These are phyloP conservation scores for Crossoptilon crossoptilon DNA, from an alignment of 2,797 vertebrate species.

Conservation along the genomic window DNA sequence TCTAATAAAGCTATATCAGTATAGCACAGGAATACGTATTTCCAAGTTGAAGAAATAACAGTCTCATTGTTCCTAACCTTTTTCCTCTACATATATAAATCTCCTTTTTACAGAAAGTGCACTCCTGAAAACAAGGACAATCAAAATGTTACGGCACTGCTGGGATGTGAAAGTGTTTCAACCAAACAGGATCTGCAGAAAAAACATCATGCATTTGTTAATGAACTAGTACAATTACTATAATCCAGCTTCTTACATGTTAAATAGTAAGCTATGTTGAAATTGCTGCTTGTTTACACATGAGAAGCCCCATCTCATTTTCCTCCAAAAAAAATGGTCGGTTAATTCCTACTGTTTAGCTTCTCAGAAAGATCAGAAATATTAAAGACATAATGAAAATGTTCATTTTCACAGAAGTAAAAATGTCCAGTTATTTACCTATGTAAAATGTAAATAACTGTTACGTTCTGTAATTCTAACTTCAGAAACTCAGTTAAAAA, in stretches of 20 bases:
- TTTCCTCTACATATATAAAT: not conserved
- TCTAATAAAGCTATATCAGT: not conserved
- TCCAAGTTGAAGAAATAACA: not conserved
- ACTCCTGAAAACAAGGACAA: constrained; percentile 11
- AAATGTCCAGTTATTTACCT: constrained; percentile 10
- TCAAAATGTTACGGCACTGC: not conserved
- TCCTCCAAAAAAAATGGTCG: not conserved
- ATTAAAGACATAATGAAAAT: not conserved
- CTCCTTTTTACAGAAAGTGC: constrained; percentile 11
- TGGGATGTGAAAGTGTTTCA: not conserved
- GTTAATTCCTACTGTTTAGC: not conserved
- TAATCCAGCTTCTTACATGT: not conserved
- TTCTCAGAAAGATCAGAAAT: not conserved
- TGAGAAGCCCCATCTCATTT: not conserved
- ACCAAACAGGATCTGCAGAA: constrained; percentile 3
- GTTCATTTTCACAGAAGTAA: not conserved
- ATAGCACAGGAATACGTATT: not conserved
- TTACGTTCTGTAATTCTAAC: not conserved
- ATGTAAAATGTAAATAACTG: constrained; percentile 2
- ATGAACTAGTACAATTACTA: not conserved
- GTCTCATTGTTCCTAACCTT: not conserved
- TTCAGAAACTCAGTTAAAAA: constrained; percentile 25
- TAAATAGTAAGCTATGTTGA: not conserved
- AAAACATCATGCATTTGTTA: not conserved
- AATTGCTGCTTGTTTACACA: not conserved